phyloP scores from a whole-genome alignment of 2,797 vertebrate genomes.

The Monodelphis domestica region DNA sequence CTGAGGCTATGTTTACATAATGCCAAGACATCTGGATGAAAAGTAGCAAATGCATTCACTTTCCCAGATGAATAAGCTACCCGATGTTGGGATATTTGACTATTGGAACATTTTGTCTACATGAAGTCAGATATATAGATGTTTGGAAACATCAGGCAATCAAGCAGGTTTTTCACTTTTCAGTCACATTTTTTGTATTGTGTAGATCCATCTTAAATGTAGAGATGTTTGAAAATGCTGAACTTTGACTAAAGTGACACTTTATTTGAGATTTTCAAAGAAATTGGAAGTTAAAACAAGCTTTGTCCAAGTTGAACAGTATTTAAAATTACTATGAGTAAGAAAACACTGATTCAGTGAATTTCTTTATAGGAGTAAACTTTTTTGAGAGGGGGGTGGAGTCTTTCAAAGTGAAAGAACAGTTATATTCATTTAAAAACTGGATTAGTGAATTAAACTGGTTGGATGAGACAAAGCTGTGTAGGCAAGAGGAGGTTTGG shows the following conservation, averaged over 20 bases:
- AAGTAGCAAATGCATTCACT: conserved; percentile 46
- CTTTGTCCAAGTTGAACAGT: neutral
- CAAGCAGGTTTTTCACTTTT: conserved; percentile 29
- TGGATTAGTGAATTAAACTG: neutral
- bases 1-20: conserved; percentile 52
- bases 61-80: conserved; percentile 60
- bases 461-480: neutral
- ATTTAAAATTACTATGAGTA: conserved; percentile 8
- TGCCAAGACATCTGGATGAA: conserved; percentile 59
- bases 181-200: conserved; percentile 17
- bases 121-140: conserved; percentile 42
- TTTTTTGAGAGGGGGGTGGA: neutral
- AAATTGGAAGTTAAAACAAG: neutral
- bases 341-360: neutral
- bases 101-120: conserved; percentile 62
- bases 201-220: neutral
- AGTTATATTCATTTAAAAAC: conserved; percentile 16
- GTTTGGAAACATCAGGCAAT: conserved; percentile 57
- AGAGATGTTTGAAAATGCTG: conserved; percentile 62
- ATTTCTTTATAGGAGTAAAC: conserved; percentile 13
- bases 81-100: conserved; percentile 47
- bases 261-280: conserved; percentile 29
- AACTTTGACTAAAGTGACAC: conserved; percentile 9
- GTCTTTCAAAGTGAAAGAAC: conserved; percentile 4
- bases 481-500: neutral